Evolutionary conservation across 2,888 invertebrate genomes (phyloP).

Genomic region (Cryptosula pallasiana): DNA sequence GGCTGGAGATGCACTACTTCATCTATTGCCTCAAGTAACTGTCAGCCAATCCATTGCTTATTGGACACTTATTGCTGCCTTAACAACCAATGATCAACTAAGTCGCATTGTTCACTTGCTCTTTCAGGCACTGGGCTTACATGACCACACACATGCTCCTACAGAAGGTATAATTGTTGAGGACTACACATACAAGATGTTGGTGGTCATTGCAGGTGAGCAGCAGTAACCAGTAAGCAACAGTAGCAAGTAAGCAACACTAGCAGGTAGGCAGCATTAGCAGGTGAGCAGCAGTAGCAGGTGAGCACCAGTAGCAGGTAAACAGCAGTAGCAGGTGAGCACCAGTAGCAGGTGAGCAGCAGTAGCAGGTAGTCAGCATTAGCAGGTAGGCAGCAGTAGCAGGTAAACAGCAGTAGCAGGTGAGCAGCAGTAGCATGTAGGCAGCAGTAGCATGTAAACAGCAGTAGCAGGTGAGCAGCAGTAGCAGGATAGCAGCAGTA

Average conservation of each 20-base stretch:
- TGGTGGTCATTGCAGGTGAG: constrained; percentile 8
- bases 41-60: not conserved
- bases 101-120: not conserved
- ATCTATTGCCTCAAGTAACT: constrained; percentile 54
- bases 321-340: no score
- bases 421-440: no score
- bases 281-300: no score
- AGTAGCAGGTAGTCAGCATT: no score
- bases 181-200: constrained; percentile 1
- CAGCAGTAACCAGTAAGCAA: not conserved
- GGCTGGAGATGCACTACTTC: constrained; percentile 54
- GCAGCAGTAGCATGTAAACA: no score
- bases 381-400: no score
- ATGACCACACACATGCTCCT: not conserved
- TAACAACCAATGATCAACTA: not conserved
- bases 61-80: not conserved
- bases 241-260: constrained; percentile 31
- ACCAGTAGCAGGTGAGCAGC: no score
- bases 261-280: no score
- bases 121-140: constrained; percentile 7
- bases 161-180: not conserved
- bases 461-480: no score
- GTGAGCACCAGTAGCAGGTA: no score
- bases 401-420: no score
- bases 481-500: no score